Evolutionary conservation across 1,140 invertebrate species (phyloP).

Genomic region (Zaprionus gabonicus): DNA sequence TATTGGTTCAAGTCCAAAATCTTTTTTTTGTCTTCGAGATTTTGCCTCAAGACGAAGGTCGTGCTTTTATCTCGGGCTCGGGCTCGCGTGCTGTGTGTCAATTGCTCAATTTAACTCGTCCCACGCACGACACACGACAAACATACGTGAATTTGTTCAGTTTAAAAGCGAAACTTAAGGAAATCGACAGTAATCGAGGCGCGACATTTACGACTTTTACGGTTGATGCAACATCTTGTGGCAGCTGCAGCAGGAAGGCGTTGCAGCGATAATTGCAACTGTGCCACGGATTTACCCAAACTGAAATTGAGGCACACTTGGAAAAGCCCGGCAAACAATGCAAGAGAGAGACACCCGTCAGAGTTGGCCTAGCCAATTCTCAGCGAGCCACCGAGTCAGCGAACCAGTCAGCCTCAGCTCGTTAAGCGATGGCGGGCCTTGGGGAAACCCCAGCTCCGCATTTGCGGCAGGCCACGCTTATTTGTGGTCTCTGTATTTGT

Average conservation of each 20-base stretch:
- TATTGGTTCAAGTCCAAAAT: constrained; percentile 49
- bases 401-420: constrained; percentile 15
- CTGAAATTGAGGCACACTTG: constrained; percentile 19
- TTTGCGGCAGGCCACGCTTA: constrained; percentile 31
- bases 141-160: constrained; percentile 3
- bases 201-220: background rate
- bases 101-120: constrained; percentile 59
- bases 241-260: constrained; percentile 11
- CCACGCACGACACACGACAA: constrained; percentile 10
- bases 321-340: constrained; percentile 53
- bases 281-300: constrained; percentile 61
- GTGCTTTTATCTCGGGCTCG: constrained; percentile 24
- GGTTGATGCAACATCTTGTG: constrained; percentile 11
- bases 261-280: constrained; percentile 37
- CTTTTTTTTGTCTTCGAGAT: constrained; percentile 12
- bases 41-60: constrained; percentile 54
- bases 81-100: constrained; percentile 51
- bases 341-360: constrained; percentile 32
- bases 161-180: background rate
- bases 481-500: constrained; percentile 11
- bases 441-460: constrained; percentile 69
- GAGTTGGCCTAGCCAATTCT: constrained; percentile 63
- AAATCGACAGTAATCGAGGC: background rate
- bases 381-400: constrained; percentile 17
- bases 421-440: constrained; percentile 60